Evolutionary conservation across 2,888 invertebrate genomes (phyloP).

Genomic region (Anorthoa munda): DNA sequence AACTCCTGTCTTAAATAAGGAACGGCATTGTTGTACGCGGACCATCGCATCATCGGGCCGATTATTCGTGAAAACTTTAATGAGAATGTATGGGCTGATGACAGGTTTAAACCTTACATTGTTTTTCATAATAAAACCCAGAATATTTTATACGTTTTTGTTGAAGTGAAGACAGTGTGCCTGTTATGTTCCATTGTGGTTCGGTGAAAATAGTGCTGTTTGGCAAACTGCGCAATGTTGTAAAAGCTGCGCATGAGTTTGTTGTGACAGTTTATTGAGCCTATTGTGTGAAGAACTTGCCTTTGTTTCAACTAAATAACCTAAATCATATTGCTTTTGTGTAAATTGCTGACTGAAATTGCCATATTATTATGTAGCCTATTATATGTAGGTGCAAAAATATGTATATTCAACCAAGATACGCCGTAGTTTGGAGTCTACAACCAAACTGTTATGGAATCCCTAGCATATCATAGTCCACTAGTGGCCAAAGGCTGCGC

Average conservation of each 20-base stretch:
- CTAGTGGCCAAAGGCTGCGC: not conserved
- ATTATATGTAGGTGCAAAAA: no score
- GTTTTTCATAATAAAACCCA: constrained; percentile 65
- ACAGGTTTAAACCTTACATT: constrained; percentile 60
- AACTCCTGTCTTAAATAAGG: constrained; percentile 53
- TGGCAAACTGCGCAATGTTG: constrained; percentile 26
- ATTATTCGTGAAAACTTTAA: constrained; percentile 59
- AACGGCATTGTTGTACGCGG: constrained; percentile 45
- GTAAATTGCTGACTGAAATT: constrained; percentile 18
- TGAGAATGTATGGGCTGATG: constrained; percentile 63
- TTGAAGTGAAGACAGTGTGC: constrained; percentile 33
- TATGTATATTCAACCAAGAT: not conserved
- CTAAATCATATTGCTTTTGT: constrained; percentile 33
- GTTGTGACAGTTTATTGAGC: constrained; percentile 33
- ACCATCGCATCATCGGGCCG: constrained; percentile 50
- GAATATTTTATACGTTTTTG: constrained; percentile 48
- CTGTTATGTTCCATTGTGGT: constrained; percentile 53
- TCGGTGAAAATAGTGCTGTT: constrained; percentile 32
- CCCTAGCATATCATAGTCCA: not conserved
- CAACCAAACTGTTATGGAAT: no score
- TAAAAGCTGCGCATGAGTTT: constrained; percentile 27
- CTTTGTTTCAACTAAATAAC: constrained; percentile 33
- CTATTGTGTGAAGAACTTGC: constrained; percentile 41
- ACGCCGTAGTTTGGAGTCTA: not conserved
- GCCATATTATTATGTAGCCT: not conserved